phyloP scores from a whole-genome alignment of 2,797 vertebrate genomes.

The Dermochelys coriacea region DNA sequence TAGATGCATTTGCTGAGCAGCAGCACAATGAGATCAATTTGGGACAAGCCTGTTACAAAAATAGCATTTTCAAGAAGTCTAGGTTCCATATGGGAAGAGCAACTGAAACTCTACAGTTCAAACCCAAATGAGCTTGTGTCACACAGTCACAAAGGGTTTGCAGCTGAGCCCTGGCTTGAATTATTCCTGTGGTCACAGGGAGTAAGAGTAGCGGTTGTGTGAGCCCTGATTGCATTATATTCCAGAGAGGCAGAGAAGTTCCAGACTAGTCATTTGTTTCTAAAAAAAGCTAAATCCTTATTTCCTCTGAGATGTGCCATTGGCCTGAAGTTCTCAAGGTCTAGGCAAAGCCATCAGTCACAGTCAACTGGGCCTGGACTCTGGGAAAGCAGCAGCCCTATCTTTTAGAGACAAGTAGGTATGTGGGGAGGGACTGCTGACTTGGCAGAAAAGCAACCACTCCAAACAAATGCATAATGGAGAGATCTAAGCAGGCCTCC shows the following conservation, averaged over 20 bases:
- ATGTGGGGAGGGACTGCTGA: neutral
- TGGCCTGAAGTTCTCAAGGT: slow-evolving; percentile 28
- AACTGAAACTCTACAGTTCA: neutral
- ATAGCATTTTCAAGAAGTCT: neutral
- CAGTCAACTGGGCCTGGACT: neutral
- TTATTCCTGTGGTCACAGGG: neutral
- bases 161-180: neutral
- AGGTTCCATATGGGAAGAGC: neutral
- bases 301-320: neutral
- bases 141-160: neutral
- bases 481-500: neutral
- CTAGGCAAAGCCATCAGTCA: slow-evolving; percentile 31
- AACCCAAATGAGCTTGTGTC: neutral
- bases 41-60: neutral
- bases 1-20: neutral
- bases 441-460: neutral
- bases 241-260: neutral
- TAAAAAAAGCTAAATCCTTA: slow-evolving; percentile 11
- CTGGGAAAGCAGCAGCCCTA: neutral
- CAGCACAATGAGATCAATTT: neutral
- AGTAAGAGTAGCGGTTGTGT: fast-evolving
- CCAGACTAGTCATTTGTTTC: slow-evolving; percentile 9
- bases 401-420: neutral
- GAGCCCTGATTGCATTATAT: neutral
- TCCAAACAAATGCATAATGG: neutral